Evolutionary conservation across 2,888 invertebrate species (phyloP), one percentile per base, ranked within the genome.

Genomic region (Dryococelus australis): DNA sequence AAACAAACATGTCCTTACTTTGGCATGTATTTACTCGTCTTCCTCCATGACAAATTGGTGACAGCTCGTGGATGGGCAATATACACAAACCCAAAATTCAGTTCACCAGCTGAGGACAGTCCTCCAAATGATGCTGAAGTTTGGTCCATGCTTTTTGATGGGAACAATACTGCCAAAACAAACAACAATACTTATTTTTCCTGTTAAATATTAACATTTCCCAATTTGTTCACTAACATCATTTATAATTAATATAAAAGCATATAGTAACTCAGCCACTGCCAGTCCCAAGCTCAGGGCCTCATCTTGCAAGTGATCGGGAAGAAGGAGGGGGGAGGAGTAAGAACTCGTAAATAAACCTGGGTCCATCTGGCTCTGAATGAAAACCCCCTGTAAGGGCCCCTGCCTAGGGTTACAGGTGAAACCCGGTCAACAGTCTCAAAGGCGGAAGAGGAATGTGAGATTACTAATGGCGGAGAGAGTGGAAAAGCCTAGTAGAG

Each of bases 1-100:
- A 13, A 16, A 47, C 47, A 10, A 47, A 47, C 47, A 5, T 47
- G 12, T 47, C 47, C 94, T 93, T 93, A 98, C 97, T 98, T 98
- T 86, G 99, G 99, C 99, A 99, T 99, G 91, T 99, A 99, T 94
- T 99, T 99, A 94, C 99, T 99, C 86, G 99, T 99, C 92, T 98
- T 98, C 89, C 99, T 95, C 99, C 99, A 99, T 86, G 99, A 98
- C 89, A 99, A 95, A 91, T 99, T 99, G 24, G 98, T 99, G 85
- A 99, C 98, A 84, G 99, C 98, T 87, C 98, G 95, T 1, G 99
- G 99, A 93, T 99, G 99, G 43, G 99, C 98, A 87, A 99, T 96
- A 91, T 98, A 98, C 47, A 98, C 97, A 93, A 97, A 99, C 86
- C 98, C 97, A 93, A 97, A 99, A 92, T 97, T 97, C 81, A 97